Conservation (phyloP, 2,113 vertebrate genomes). For the Azemiops feae region DNA sequence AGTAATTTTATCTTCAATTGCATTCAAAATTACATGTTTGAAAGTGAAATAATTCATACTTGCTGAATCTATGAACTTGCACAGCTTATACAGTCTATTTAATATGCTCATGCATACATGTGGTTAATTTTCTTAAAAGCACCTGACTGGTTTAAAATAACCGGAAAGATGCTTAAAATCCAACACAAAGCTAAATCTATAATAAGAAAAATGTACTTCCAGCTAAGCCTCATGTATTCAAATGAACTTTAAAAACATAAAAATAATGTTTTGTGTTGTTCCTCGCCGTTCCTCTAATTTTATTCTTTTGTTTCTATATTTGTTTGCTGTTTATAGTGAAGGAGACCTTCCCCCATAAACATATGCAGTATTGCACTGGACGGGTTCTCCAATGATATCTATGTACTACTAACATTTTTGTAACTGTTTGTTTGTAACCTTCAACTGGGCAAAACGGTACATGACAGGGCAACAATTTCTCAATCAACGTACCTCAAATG, state of each 20-base stretch:
- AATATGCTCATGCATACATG: slow-evolving; percentile 16
- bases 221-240: neutral
- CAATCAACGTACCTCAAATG: neutral
- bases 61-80: slow-evolving; percentile 15
- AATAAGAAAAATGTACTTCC: neutral
- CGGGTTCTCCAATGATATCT: neutral
- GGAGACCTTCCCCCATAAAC: neutral
- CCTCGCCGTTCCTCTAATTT: neutral
- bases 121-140: slow-evolving; percentile 34
- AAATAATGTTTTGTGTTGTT: neutral
- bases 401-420: no score
- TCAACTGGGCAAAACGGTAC: neutral
- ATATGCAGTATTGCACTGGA: neutral
- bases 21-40: neutral
- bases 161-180: slow-evolving; percentile 11
- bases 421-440: neutral
- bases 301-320: neutral
- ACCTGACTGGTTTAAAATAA: slow-evolving; percentile 11
- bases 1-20: neutral
- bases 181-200: neutral
- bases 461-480: neutral
- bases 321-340: neutral
- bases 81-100: slow-evolving; percentile 11
- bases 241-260: neutral
- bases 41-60: slow-evolving; percentile 18